Base-by-base conservation (phyloP, 2,888 invertebrate species). In the Psylliodes chrysocephalus region DNA sequence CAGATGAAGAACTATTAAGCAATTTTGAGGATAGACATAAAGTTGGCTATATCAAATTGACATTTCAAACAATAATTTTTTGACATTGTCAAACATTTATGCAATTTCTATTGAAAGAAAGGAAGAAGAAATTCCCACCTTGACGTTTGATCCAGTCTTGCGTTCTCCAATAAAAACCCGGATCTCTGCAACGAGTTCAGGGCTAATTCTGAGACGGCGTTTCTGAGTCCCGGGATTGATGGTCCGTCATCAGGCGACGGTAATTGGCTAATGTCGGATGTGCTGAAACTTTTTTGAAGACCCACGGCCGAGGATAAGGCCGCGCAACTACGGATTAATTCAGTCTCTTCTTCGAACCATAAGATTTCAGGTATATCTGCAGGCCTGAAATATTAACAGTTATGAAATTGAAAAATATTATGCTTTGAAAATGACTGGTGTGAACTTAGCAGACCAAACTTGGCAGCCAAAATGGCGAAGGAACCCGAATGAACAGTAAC, bases 211-310 rank as follows among this genome's bases (percentile, higher is more conserved):
- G 88, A 88, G 12, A 87, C 86, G 18, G 86, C 81, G 71, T 82
- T 81, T 68, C 78, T 79, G 28, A 76, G 75, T 33, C 77, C 77
- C 35, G 79, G 77, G 77, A 81, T 74, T 78, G 72, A 67, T 5
- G 80, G 77, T 4, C 79, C 72, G 1, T 83, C 82, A 52, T 85
- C 85, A 0, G 87, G 86, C 19, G 85, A 85, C 0, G 86, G 85
- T 69, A 87, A 79, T 75, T 88, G 87, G 49, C 86, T 84, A 14
- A 94, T 91, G 77, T 94, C 94, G 22, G 90, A 90, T 0, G 93
- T 92, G 75, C 93, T 93, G 83, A 94, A 93, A 73, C 92, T 92
- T 74, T 93, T 89, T 49, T 92, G 91, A n/a, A 93, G 85, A 1
- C 94, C 93, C 0, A 93, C 83, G 53, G 90, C 92, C 0, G 91